Conservation (phyloP, 1,140 invertebrate genomes). For the Idris sp. region DNA sequence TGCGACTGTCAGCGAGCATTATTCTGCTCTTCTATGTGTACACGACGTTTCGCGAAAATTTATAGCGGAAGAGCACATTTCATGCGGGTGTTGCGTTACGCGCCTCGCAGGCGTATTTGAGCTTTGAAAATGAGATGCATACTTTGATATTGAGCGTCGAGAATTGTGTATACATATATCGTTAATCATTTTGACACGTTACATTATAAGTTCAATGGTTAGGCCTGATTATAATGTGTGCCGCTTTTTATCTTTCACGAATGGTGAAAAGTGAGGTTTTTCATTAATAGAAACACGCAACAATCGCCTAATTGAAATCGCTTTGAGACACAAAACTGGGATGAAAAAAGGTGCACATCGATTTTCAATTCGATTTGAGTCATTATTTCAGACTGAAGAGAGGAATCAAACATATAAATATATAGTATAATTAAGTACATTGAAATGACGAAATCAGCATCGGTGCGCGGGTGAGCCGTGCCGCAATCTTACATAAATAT, state of each 20-base stretch:
- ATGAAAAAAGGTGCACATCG: slow-evolving; percentile 22
- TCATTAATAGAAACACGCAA: too few species aligned
- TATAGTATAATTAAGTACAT: slow-evolving; percentile 56
- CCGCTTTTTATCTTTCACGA: background rate
- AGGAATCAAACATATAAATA: slow-evolving; percentile 35
- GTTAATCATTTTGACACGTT: slow-evolving; percentile 37
- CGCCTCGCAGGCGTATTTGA: slow-evolving; percentile 27
- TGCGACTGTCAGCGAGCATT: too few species aligned
- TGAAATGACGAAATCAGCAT: slow-evolving; percentile 55
- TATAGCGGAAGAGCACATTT: slow-evolving; percentile 43
- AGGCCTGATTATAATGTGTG: background rate
- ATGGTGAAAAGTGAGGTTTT: background rate
- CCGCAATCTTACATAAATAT: slow-evolving; percentile 58
- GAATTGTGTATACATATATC: slow-evolving; percentile 8
- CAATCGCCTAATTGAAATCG: too few species aligned
- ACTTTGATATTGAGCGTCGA: slow-evolving; percentile 29
- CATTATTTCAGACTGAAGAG: slow-evolving; percentile 36
- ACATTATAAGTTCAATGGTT: slow-evolving; percentile 11
- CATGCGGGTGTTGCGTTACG: slow-evolving; percentile 45
- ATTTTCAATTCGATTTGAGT: slow-evolving; percentile 37
- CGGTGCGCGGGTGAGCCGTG: slow-evolving; percentile 52
- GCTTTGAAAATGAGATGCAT: slow-evolving; percentile 31
- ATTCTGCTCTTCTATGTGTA: background rate
- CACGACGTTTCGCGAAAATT: slow-evolving; percentile 41
- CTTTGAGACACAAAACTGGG: slow-evolving; percentile 7